Evolutionary conservation across 1,140 invertebrate genomes (phyloP).

Genomic region (Musca domestica): DNA sequence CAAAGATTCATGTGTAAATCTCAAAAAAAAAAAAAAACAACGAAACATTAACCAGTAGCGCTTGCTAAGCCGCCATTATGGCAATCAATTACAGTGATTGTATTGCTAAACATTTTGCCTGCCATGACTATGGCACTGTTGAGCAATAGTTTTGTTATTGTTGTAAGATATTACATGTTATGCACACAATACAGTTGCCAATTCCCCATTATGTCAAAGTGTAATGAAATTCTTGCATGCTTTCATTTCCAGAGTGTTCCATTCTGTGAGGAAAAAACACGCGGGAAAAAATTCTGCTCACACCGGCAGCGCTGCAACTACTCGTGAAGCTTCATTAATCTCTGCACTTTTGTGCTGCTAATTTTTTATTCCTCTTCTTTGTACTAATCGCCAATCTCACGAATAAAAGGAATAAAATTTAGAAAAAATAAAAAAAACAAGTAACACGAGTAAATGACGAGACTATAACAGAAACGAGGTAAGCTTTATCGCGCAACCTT

Average conservation of each 20-base stretch:
- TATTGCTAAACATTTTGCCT: too few species aligned
- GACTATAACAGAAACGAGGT: constrained; percentile 5
- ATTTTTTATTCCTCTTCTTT: background rate
- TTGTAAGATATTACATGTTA: too few species aligned
- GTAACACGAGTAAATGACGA: constrained; percentile 16
- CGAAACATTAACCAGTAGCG: too few species aligned
- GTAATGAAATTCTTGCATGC: too few species aligned
- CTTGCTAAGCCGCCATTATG: too few species aligned
- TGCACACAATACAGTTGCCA: too few species aligned
- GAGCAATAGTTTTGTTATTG: too few species aligned
- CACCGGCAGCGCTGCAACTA: background rate
- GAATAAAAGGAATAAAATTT: background rate
- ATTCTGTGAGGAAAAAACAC: background rate
- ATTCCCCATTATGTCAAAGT: too few species aligned
- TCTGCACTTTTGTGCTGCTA: background rate
- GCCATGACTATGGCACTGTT: too few species aligned
- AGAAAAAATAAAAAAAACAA: constrained; percentile 12
- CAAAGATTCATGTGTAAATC: too few species aligned
- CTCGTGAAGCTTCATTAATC: background rate
- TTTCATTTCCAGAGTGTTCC: constrained; percentile 16
- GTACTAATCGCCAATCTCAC: background rate
- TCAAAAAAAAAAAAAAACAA: too few species aligned
- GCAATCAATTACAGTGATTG: too few species aligned
- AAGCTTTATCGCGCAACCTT: constrained; percentile 23
- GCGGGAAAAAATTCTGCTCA: constrained; percentile 4